Percentiles rank a stretch among this genome's conserved stretches.
Conservation (phyloP, 2,797 vertebrate species). For the Furcifer pardalis region DNA sequence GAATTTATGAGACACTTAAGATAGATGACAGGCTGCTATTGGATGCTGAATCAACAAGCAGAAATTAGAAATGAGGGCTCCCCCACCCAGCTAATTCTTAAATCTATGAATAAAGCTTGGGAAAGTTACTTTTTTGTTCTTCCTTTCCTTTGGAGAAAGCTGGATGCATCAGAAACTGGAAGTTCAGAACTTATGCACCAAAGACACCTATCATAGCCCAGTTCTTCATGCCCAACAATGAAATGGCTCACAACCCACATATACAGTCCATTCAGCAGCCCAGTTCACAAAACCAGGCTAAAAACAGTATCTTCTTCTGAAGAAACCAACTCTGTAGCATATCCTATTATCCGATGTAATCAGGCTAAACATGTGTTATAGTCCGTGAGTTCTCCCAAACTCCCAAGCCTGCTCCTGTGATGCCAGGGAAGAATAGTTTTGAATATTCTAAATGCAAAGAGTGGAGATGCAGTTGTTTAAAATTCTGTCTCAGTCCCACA, state of each 20-base stretch:
- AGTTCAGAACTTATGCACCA: neutral
- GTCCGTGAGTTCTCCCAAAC: neutral
- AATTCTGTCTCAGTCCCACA: no score
- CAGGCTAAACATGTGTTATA: neutral
- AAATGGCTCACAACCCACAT: neutral
- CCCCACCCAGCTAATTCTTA: neutral
- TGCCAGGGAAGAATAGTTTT: neutral
- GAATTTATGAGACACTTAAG: neutral
- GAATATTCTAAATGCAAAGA: neutral
- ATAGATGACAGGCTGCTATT: constrained; percentile 32
- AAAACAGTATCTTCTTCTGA: neutral
- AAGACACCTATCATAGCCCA: neutral
- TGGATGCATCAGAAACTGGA: neutral
- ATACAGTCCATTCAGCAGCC: neutral
- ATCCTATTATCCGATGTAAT: neutral
- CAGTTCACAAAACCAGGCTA: neutral
- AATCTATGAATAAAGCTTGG: neutral
- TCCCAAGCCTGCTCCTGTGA: neutral
- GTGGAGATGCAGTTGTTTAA: neutral
- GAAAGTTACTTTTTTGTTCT: neutral
- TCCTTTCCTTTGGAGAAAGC: neutral
- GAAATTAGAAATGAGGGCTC: constrained; percentile 31
- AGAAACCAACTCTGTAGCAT: neutral
- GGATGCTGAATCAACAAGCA: constrained; percentile 20
- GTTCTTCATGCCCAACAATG: neutral